These are phyloP conservation scores for Conus canariensis DNA, from an alignment of 2,888 invertebrate genomes.

Conservation along the genomic window DNA sequence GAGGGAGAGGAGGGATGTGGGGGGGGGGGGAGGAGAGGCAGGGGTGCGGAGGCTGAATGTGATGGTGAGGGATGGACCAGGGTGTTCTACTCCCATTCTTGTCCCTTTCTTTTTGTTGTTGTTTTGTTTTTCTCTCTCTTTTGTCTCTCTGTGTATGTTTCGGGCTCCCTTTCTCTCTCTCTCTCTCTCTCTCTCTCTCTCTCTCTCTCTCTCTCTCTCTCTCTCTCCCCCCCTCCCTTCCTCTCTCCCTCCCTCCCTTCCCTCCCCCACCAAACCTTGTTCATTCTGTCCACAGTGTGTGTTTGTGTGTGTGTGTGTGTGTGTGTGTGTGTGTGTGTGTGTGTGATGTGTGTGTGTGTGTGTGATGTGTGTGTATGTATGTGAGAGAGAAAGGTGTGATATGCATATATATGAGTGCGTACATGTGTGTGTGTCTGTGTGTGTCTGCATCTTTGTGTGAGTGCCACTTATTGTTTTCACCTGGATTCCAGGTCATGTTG, in stretches of 20 bases:
- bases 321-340: background rate
- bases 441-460: background rate
- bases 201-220: constrained; percentile 7
- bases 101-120: background rate
- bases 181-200: background rate
- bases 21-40: too few species aligned
- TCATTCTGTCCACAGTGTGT: background rate
- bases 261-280: too few species aligned
- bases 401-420: background rate
- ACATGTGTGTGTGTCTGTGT: background rate
- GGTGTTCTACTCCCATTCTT: background rate
- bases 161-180: background rate
- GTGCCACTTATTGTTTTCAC: background rate
- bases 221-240: background rate
- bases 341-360: background rate
- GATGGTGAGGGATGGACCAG: too few species aligned
- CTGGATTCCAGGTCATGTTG: too few species aligned
- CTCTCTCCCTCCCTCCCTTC: background rate
- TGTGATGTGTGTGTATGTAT: background rate
- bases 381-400: background rate
- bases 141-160: background rate
- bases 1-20: too few species aligned
- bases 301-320: constrained; percentile 11
- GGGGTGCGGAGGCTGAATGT: too few species aligned
- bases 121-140: background rate